Base-by-base conservation (phyloP, 1,140 invertebrate genomes). In the Drosophila pectinifera region DNA sequence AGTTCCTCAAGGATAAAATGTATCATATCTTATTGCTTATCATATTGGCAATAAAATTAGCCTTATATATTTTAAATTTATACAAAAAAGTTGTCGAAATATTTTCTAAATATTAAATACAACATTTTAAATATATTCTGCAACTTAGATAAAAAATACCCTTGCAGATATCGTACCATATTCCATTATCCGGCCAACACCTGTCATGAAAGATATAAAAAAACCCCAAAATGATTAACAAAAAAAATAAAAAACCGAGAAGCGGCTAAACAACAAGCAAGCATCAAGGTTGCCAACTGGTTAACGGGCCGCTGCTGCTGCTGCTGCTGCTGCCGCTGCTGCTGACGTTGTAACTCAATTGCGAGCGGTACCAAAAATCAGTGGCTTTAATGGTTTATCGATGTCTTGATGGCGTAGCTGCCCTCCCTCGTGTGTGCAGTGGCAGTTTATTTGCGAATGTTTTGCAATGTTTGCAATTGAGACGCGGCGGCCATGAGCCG, bases 231-330 rank as follows among this genome's bases (percentile, higher is more conserved):
- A 65, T 58, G 53, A 78, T 58, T 36, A 41, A 56, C 58, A 65
- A 78, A 78, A 72, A 42, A 20, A 13, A 49, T 56, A 72, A 67
- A 67, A 28, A 63, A 64, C 78, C 55, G 68, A 64, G 56, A 74
- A 80, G 64, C 64, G 72, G 59, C 76, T 67, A 88, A 83, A 80
- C 64, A 86, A 75, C 68, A 56, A 63, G 48, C 68, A 56, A 63
- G 48, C 84, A 73, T 73, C 83, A 86, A 86, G 83, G 83, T 86
- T 86, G 83, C 83, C 83, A 83, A 86, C 83, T 88, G 83, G 83
- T 86, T 86, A 86, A 59, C 78, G 41, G 73, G 42, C 61, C 48
- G 67, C 59, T 54, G 54, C 61, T 59, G 58, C 26, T 7, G 5
- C 26, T 28, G 26, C 26, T 6, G 26, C 26, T 28, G 26, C 28